These are phyloP conservation scores for Nesoenas mayeri DNA, from an alignment of 2,113 vertebrate species.

Conservation along the genomic window DNA sequence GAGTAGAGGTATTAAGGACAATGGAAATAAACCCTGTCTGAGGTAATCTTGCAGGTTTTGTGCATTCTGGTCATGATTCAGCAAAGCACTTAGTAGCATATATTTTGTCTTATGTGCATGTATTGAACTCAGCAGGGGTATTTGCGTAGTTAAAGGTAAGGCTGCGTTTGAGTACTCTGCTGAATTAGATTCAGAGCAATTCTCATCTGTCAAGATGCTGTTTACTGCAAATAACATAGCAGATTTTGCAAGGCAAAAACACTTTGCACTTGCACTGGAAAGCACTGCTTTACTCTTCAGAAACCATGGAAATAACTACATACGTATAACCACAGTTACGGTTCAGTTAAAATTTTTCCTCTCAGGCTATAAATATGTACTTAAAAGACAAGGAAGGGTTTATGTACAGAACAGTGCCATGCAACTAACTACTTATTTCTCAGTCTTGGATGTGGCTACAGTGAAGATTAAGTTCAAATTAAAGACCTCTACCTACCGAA, in stretches of 20 bases:
- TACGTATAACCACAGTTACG: background rate
- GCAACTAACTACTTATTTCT: background rate
- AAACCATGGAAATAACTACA: background rate
- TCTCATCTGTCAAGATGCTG: background rate
- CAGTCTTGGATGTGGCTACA: background rate
- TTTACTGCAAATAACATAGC: background rate
- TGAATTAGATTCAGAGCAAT: background rate
- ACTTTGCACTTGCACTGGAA: accelerated
- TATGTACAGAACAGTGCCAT: background rate
- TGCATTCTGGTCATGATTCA: background rate
- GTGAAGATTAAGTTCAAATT: background rate
- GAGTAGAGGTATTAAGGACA: background rate
- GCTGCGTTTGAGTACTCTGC: background rate
- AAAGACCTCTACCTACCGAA: background rate
- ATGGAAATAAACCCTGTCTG: background rate
- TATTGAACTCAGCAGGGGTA: background rate
- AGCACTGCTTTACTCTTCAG: background rate
- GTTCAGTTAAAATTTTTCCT: background rate
- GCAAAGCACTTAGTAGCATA: background rate
- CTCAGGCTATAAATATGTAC: background rate
- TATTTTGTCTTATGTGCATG: background rate
- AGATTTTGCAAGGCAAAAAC: background rate
- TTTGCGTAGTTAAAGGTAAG: background rate
- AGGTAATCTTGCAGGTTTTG: background rate
- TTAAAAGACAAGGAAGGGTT: background rate